Evolutionary conservation across 2,113 vertebrate genomes (phyloP), one percentile per base, ranked within the genome.

Genomic region (Nibea coibor): DNA sequence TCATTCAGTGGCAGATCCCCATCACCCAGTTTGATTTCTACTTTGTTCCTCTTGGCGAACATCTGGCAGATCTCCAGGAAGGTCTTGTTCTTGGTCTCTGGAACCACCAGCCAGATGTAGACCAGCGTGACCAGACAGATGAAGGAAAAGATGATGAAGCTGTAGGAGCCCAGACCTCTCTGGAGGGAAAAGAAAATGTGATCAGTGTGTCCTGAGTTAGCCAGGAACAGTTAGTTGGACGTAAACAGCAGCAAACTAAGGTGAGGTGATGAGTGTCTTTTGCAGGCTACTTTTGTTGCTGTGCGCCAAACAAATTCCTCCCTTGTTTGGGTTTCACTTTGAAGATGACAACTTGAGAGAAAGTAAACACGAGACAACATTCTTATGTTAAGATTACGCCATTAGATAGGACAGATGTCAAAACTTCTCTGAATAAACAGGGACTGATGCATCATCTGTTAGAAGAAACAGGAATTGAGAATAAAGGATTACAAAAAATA

Each of bases 1-100:
- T 28, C 81, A 80, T 88, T 91, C 22, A 75, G 67, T 0, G 85
- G 82, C 1, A 72, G 9, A 28, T 86, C 69, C 1, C 86, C 80
- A 0, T 86, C 58, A 8, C 87, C 86, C 51, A 91, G 65, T 75
- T 90, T 86, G 80, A 94, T 88, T 83, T 94, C 92, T 22, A 88
- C 87, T 79, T 92, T 96, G 89, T 99, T 99, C 91, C 91, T 97
- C 88, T 94, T 95, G 69, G 95, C 92, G 59, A 99, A 97, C 82
- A 96, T 94, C 88, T 91, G 95, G 79, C 96, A 96, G 93, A 98
- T 96, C 88, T 99, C 97, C 79, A 98, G 83, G 82, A 99, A 98
- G 0, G 97, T 97, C 91, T 96, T 97, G 75, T 88, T 94, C 92
- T 99, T 99, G 4, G 98, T 99, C 90, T 99, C 97, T 0, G 97